phyloP scores from a whole-genome alignment of 2,113 vertebrate species.

The Laticauda colubrina region DNA sequence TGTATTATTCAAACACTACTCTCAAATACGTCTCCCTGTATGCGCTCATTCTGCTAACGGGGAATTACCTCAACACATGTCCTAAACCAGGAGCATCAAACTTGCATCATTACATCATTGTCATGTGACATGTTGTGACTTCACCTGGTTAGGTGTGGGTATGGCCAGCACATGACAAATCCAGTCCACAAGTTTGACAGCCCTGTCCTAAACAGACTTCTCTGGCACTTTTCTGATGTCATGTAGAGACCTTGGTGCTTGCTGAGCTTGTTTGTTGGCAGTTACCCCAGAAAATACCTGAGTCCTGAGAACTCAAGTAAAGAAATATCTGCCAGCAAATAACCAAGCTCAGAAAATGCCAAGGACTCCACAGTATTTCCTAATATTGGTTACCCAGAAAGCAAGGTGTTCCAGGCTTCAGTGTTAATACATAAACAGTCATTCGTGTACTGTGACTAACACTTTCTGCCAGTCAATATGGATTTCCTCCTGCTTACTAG shows the following conservation, averaged over 20 bases:
- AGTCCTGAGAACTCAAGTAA: neutral
- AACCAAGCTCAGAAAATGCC: neutral
- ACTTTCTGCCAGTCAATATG: neutral
- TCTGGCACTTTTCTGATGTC: neutral
- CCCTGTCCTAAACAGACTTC: neutral
- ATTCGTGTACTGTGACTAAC: slow-evolving; percentile 34
- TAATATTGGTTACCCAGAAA: slow-evolving; percentile 36
- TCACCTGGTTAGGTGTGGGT: too few relatives aligned
- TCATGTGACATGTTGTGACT: too few relatives aligned
- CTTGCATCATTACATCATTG: too few relatives aligned
- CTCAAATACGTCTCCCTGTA: too few relatives aligned
- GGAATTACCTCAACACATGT: too few relatives aligned
- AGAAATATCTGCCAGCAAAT: neutral
- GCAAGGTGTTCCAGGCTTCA: neutral
- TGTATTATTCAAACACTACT: too few relatives aligned
- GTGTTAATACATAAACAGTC: slow-evolving; percentile 39
- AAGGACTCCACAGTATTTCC: neutral
- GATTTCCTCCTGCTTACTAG: slow-evolving; percentile 33
- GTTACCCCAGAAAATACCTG: neutral
- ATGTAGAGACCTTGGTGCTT: neutral
- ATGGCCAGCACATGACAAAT: too few relatives aligned
- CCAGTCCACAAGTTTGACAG: too few relatives aligned
- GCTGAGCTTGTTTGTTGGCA: neutral
- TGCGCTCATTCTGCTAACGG: too few relatives aligned
- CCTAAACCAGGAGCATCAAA: too few relatives aligned